phyloP scores from a whole-genome alignment of 2,888 invertebrate species.

The Busseola fusca region DNA sequence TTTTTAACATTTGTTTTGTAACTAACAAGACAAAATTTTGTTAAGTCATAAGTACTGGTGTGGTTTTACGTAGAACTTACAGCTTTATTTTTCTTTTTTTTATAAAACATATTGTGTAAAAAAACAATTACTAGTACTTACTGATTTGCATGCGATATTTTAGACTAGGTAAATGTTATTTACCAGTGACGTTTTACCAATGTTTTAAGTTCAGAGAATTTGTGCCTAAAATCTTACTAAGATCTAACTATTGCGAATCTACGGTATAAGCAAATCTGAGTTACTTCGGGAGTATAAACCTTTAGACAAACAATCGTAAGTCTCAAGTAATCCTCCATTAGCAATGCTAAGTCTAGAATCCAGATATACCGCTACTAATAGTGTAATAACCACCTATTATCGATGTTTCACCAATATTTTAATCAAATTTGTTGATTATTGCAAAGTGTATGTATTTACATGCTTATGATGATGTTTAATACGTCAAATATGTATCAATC shows the following conservation, averaged over 20 bases:
- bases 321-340: neutral
- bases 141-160: neutral
- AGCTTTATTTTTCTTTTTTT: no score
- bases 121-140: neutral
- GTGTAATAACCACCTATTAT: neutral
- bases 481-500: neutral
- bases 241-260: neutral
- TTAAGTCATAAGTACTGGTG: neutral
- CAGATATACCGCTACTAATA: neutral
- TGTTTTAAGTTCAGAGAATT: no score
- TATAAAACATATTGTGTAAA: neutral
- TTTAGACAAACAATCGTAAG: conserved; percentile 5
- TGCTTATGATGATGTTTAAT: no score
- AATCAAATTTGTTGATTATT: neutral
- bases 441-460: neutral
- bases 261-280: no score
- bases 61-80: neutral
- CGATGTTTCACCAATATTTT: neutral
- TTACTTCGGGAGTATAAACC: neutral
- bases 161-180: neutral
- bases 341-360: neutral
- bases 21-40: neutral
- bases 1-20: conserved; percentile 11
- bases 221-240: no score
- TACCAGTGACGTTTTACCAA: no score